Conservation (phyloP, 2,797 vertebrate genomes). For the Hapalemur alaotrensis region DNA sequence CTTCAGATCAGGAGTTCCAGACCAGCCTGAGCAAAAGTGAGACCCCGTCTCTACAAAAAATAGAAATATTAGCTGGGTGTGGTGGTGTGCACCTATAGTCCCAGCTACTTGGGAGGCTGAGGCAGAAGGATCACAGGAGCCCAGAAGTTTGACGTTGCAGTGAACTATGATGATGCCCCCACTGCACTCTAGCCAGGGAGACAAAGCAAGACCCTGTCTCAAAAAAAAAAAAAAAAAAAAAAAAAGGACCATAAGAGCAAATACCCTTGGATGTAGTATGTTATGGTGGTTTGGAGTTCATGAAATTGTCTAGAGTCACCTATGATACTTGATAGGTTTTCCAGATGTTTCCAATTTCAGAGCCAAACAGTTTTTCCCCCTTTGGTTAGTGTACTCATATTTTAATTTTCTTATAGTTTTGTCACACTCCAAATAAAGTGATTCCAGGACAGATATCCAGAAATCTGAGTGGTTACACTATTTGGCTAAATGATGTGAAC, state of each 20-base stretch:
- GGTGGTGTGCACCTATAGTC: not conserved
- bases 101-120: not conserved
- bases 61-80: not conserved
- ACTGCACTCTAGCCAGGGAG: not conserved
- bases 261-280: not conserved
- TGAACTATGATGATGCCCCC: not conserved
- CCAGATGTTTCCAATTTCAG: slow-evolving; percentile 11
- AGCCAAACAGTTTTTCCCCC: not conserved
- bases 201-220: not conserved
- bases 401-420: slow-evolving; percentile 26
- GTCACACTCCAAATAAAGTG: slow-evolving; percentile 1
- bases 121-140: not conserved
- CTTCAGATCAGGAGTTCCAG: not conserved
- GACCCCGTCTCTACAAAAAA: not conserved
- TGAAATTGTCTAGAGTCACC: not conserved
- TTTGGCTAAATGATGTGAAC: not conserved
- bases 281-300: slow-evolving; percentile 13
- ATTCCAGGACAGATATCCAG: not conserved
- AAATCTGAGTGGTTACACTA: slow-evolving; percentile 4
- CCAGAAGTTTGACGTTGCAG: not conserved
- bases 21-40: not conserved
- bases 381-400: not conserved
- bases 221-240: not conserved
- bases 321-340: not conserved
- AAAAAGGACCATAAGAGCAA: not conserved